Evolutionary conservation across 2,797 vertebrate genomes (phyloP).

Genomic region (Vipera latastei): DNA sequence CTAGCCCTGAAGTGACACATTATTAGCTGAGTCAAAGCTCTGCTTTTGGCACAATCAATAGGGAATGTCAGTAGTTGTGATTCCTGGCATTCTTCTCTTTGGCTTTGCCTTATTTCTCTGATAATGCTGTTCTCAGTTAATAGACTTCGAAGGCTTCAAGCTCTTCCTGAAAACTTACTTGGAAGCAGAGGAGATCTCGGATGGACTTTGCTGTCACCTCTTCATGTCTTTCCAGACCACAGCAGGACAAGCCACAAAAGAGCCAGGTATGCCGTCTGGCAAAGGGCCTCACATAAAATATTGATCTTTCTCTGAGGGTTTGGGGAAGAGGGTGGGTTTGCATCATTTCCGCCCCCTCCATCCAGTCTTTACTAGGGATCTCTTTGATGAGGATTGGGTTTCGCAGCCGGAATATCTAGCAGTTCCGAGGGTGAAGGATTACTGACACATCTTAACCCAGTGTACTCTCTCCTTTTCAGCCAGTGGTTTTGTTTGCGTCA

Average conservation of each 20-base stretch:
- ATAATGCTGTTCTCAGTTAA: constrained; percentile 70
- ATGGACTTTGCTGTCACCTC: constrained; percentile 81
- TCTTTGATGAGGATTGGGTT: background rate
- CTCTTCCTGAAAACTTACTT: constrained; percentile 88
- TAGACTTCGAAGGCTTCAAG: constrained; percentile 86
- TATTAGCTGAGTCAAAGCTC: background rate
- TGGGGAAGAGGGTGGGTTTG: too few species aligned
- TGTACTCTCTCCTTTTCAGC: constrained; percentile 28
- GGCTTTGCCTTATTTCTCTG: background rate
- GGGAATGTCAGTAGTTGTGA: too few species aligned
- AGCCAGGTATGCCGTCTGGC: constrained; percentile 44
- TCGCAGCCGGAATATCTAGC: background rate
- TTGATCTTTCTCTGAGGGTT: background rate
- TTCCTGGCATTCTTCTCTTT: background rate
- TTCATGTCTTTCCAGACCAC: constrained; percentile 85
- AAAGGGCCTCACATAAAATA: background rate
- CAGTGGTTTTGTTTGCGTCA: constrained; percentile 79
- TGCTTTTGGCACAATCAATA: background rate
- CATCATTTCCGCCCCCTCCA: background rate
- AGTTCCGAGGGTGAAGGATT: background rate
- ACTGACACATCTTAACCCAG: background rate
- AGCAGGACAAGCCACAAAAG: constrained; percentile 44
- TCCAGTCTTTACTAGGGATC: background rate
- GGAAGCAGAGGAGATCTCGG: constrained; percentile 82
- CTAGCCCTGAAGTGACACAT: background rate